Evolutionary conservation across 2,113 vertebrate species (phyloP).

Genomic region (Atrichornis clamosus): DNA sequence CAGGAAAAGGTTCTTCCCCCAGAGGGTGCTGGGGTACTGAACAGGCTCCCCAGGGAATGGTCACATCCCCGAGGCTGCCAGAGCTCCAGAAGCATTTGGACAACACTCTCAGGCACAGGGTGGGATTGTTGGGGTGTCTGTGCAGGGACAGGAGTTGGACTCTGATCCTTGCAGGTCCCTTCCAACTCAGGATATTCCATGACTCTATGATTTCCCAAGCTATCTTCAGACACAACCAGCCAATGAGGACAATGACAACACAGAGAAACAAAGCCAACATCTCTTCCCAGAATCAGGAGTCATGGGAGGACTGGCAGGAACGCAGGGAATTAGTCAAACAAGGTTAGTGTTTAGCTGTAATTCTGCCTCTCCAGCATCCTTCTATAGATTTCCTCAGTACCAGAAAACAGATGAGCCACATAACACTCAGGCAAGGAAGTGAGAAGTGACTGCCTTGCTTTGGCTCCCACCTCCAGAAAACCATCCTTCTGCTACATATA

Average conservation of each 20-base stretch:
- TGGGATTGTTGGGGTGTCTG: background rate
- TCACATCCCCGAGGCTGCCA: rapidly evolving
- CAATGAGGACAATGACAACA: background rate
- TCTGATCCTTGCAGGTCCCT: background rate
- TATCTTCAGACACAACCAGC: background rate
- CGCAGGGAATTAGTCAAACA: background rate
- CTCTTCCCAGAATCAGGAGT: background rate
- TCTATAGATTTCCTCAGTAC: constrained; percentile 26
- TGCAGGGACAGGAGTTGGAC: background rate
- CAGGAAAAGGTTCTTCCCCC: background rate
- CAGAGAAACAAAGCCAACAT: background rate
- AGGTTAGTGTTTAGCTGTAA: background rate
- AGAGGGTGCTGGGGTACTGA: rapidly evolving
- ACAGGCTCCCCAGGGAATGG: background rate
- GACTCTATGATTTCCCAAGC: background rate
- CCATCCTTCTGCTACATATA: background rate
- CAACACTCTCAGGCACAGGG: background rate
- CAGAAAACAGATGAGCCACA: constrained; percentile 36
- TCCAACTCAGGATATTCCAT: background rate
- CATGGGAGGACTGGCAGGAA: background rate
- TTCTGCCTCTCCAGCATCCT: background rate
- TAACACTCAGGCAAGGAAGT: constrained; percentile 6
- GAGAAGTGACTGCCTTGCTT: constrained; percentile 46
- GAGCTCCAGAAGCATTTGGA: background rate
- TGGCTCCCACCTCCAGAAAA: constrained; percentile 54